Evolutionary conservation across 2,888 invertebrate genomes (phyloP), one percentile per base, ranked within the genome.

Genomic region (Muscina levida): DNA sequence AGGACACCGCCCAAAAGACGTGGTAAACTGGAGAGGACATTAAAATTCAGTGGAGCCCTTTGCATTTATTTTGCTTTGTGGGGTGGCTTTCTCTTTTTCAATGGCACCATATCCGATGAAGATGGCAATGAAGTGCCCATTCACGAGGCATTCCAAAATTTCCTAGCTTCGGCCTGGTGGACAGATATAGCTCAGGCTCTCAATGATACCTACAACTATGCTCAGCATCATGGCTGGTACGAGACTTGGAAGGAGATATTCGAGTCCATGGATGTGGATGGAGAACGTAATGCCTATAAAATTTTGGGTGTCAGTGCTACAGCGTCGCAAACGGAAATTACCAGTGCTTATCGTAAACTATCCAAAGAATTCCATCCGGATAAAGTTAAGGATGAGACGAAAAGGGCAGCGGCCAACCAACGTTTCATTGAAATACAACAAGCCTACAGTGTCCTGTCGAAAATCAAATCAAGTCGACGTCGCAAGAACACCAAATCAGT

Each of bases 371-470:
- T 95, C 91, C 98, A 98, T 90, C 98, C 98, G 0, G 98, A 98
- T 87, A 97, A 97, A 89, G 95, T 95, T 4, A 96, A 96, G 87
- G 95, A 96, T 82, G 92, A 92, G 2, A 90, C 92, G 0, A 92
- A 93, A 75, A 93, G 95, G 51, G 91, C 92, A 2, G 92, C 91
- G 1, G 97, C 97, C 0, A 96, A 97, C 87, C 95, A 96, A 83
- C 94, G 93, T 70, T 98, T 98, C 89, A 96, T 98, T 92, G 97
- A 97, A 86, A 96, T 98, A 81, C 97, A 97, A 86, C 95, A 96
- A 87, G 97, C 98, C 0, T 98, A 97, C 88, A 97, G 96, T 87
- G 94, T 96, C 53, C 91, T 98, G 0, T 97, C 96, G 8, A 96
- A 94, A 84, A 95, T 95, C 84, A 96, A 97, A 87, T 93, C 93